Percentiles rank a stretch among this genome's conserved stretches.
These are phyloP conservation scores for Coptodon bakossiorum DNA, from an alignment of 2,113 vertebrate genomes.

Conservation along the genomic window DNA sequence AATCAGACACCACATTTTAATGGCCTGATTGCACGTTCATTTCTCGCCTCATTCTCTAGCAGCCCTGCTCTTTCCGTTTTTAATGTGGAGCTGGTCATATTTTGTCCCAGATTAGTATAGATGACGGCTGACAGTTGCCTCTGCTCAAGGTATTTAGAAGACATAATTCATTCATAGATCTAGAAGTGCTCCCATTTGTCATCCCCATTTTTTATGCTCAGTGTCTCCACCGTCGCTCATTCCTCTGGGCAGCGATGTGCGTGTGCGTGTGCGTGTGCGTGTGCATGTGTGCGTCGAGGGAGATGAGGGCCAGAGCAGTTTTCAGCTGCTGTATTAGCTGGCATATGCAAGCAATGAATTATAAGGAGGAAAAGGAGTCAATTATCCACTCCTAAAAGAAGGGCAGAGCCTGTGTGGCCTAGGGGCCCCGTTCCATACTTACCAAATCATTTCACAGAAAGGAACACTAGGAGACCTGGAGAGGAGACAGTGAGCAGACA, in stretches of 20 bases:
- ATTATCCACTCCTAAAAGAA: conserved; percentile 99
- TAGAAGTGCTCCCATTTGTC: conserved; percentile 89
- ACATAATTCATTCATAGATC: conserved; percentile 98
- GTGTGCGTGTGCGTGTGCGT: background rate
- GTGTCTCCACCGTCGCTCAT: conserved; percentile 63
- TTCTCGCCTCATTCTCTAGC: conserved; percentile 76
- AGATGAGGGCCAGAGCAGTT: conserved; percentile 68
- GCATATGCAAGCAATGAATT: conserved; percentile 99
- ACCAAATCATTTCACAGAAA: conserved; percentile 84
- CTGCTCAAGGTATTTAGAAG: conserved; percentile 93
- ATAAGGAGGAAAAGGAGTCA: conserved; percentile 91
- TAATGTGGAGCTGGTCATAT: conserved; percentile 88
- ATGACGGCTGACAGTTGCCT: conserved; percentile 83
- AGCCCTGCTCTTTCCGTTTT: conserved; percentile 62
- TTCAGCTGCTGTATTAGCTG: conserved; percentile 91
- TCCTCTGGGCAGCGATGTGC: conserved; percentile 63
- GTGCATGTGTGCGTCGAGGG: conserved; percentile 33
- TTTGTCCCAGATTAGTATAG: conserved; percentile 93
- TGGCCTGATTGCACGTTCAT: conserved; percentile 88
- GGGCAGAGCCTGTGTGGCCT: conserved; percentile 89
- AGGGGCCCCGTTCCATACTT: conserved; percentile 87
- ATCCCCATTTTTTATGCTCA: conserved; percentile 71
- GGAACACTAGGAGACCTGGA: conserved; percentile 42
- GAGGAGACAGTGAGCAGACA: conserved; percentile 9
- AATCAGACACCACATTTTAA: conserved; percentile 78